Conservation (phyloP, 2,888 invertebrate genomes). For the Orthonychiurus folsomi region DNA sequence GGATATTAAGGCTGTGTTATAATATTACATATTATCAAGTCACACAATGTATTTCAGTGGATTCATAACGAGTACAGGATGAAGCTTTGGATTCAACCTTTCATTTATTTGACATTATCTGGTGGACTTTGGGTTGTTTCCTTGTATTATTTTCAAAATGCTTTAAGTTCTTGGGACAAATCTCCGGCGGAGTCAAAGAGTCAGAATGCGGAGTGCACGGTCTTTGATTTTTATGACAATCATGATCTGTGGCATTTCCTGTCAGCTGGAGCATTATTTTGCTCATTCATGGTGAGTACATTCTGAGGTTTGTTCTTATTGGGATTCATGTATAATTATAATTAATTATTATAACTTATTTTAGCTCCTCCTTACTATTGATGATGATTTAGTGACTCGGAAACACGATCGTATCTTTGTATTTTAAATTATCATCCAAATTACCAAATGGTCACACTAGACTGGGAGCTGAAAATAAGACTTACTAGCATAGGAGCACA, state of each 20-base stretch:
- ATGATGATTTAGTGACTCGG: constrained; percentile 18
- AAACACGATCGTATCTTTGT: constrained; percentile 16
- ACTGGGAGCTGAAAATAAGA: background rate
- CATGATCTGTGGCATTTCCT: constrained; percentile 51
- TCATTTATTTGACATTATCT: constrained; percentile 15
- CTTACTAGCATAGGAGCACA: too few relatives aligned
- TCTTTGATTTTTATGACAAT: constrained; percentile 48
- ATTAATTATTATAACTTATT: constrained; percentile 30
- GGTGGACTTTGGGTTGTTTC: constrained; percentile 44
- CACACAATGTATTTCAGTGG: constrained; percentile 13
- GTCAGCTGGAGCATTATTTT: constrained; percentile 46
- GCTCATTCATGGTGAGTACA: constrained; percentile 46
- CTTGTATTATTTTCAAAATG: constrained; percentile 47
- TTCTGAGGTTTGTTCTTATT: background rate
- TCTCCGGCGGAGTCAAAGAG: constrained; percentile 47
- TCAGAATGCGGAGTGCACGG: constrained; percentile 45
- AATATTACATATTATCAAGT: background rate
- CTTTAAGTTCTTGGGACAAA: constrained; percentile 46
- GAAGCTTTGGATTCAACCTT: constrained; percentile 10
- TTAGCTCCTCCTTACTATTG: constrained; percentile 18
- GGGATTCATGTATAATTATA: background rate
- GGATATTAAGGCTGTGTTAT: constrained; percentile 4
- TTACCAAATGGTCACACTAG: too few relatives aligned
- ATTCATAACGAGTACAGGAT: constrained; percentile 44
- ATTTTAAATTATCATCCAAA: constrained; percentile 12